Conservation (phyloP, 2,888 invertebrate genomes). For the Dysmachus trigonus region DNA sequence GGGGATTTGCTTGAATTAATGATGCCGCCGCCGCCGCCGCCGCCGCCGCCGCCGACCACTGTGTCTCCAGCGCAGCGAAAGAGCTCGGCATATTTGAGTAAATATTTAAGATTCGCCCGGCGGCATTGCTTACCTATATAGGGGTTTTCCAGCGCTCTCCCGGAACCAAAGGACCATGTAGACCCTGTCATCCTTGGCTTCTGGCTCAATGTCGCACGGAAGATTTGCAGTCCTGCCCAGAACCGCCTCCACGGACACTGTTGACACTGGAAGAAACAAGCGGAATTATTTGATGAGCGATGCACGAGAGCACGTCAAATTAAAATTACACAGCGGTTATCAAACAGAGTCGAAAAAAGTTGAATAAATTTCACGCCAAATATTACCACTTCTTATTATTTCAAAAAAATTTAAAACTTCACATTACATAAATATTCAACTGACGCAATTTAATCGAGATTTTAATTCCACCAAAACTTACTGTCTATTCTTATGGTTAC, state of each 20-base stretch:
- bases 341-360: not conserved
- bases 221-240: constrained; percentile 83
- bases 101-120: not conserved
- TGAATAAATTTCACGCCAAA: too few relatives aligned
- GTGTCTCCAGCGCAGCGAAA: not conserved
- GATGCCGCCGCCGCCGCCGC: constrained; percentile 26
- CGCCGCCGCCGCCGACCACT: too few relatives aligned
- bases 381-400: not conserved
- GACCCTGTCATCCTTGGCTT: constrained; percentile 82
- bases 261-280: constrained; percentile 67
- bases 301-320: not conserved
- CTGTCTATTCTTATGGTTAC: too few relatives aligned
- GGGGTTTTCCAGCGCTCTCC: constrained; percentile 85
- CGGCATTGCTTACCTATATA: constrained; percentile 78
- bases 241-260: constrained; percentile 82
- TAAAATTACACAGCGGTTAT: not conserved
- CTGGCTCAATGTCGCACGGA: constrained; percentile 89
- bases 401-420: too few relatives aligned
- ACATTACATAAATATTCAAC: too few relatives aligned
- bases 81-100: not conserved
- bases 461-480: too few relatives aligned
- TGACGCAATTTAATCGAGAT: too few relatives aligned
- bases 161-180: constrained; percentile 94
- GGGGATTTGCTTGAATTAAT: constrained; percentile 37
- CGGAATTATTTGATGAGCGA: not conserved